A percentile compares a stretch with the other conserved stretches of the same genome.
Evolutionary conservation across 2,797 vertebrate genomes (phyloP).

Genomic region (Phrynocephalus forsythii): DNA sequence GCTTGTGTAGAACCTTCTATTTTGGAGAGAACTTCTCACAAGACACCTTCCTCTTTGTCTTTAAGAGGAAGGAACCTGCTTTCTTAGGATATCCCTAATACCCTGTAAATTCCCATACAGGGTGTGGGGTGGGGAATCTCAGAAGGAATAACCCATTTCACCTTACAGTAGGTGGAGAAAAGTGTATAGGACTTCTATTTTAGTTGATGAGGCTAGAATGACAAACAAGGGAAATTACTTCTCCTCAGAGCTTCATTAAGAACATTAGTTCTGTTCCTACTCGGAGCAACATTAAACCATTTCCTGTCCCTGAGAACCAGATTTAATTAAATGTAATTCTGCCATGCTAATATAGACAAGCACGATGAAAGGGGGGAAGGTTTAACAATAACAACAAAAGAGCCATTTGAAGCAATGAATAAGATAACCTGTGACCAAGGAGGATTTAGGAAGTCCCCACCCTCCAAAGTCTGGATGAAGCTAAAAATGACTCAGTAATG

Average conservation of each 20-base stretch:
- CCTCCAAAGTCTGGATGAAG: background rate
- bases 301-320: conserved; percentile 4
- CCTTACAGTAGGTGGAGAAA: background rate
- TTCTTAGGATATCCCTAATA: background rate
- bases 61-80: conserved; percentile 9
- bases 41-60: background rate
- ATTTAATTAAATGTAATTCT: conserved; percentile 16
- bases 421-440: background rate
- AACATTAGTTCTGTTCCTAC: background rate
- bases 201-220: background rate
- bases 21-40: conserved; percentile 15
- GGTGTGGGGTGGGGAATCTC: background rate
- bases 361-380: background rate
- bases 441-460: conserved; percentile 1
- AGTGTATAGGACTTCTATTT: background rate
- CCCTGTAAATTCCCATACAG: background rate
- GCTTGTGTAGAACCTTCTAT: background rate
- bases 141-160: background rate
- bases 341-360: background rate
- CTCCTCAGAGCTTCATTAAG: conserved; percentile 4
- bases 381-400: background rate
- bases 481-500: background rate
- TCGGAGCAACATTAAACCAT: background rate
- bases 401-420: background rate
- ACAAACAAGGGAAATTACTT: conserved; percentile 37